Base-by-base conservation (phyloP, 1,140 invertebrate species). In the Tribolium madens region DNA sequence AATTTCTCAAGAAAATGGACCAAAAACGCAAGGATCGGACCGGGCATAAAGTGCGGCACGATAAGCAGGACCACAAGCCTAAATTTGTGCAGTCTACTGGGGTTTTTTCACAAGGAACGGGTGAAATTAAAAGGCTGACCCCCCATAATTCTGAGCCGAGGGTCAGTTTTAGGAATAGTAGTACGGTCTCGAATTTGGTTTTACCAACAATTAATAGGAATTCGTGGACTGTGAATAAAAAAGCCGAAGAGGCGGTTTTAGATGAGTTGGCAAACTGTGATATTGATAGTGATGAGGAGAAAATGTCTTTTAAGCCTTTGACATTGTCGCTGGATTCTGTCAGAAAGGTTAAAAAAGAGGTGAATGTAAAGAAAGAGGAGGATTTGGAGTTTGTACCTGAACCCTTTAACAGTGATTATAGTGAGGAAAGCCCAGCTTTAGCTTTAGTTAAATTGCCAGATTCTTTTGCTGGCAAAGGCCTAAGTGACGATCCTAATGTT, bases 401-500 rank as follows among this genome's bases (percentile, higher is more conserved):
- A 73, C 70, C 70, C 1, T 72, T 72, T 50, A 72, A 52, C 52
- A 26, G 13, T 48, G 75, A 81, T 9, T 72, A 73, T 69, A 78
- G 47, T 57, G 73, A 80, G 57, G 79, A 79, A 64, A 77, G 78
- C 21, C 81, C 81, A 26, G 70, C 53, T 31, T 57, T 82, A 76
- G 53, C 71, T 36, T 69, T 82, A 76, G 36, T 73, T 9, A 17
- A 76, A 31, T 53, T 83, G 52, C 82, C 82, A 26, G 76, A 80
- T 75, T 82, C 82, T 26, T 83, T 83, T 79, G 77, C 79, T 70
- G 81, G 79, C 3, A 83, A 81, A 79, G 72, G 76, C 21, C 75
- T 83, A 3, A 81, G 82, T 81, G 81, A 83, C 57, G 81, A 83
- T 71, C 79, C 79, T 36, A 81, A 80, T 77, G 72, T 73, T 69